These are phyloP conservation scores for Rostratula benghalensis DNA, from an alignment of 2,113 vertebrate species.

Conservation along the genomic window DNA sequence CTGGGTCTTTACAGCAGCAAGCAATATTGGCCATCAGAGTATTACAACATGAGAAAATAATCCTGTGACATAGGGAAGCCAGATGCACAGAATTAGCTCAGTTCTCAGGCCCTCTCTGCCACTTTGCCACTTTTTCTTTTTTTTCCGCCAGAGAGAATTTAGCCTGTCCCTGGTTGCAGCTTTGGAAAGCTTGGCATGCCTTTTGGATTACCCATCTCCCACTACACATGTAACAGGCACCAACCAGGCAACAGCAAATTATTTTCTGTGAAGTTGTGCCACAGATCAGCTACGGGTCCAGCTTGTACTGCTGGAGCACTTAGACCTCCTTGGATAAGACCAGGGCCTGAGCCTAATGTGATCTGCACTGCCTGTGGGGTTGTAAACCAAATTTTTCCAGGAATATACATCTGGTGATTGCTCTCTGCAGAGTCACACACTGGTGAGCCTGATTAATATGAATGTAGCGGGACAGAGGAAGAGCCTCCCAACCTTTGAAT, in stretches of 20 bases:
- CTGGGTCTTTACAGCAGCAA: neutral
- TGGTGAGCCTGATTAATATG: conserved; percentile 48
- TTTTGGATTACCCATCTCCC: neutral
- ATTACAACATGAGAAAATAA: neutral
- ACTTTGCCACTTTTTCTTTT: neutral
- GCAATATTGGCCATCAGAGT: neutral
- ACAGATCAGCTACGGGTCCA: neutral
- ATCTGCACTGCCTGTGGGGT: neutral
- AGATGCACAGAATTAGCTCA: neutral
- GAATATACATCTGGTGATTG: conserved; percentile 14
- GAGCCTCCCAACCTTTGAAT: conserved; percentile 1
- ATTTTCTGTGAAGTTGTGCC: neutral
- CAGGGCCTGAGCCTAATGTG: neutral
- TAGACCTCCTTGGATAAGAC: conserved; percentile 10
- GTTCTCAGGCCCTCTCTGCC: neutral
- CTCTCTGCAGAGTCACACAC: neutral
- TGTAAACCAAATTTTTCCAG: conserved; percentile 37
- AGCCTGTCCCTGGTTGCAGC: neutral
- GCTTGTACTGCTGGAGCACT: neutral
- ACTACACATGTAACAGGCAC: neutral
- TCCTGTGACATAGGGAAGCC: neutral
- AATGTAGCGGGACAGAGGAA: neutral
- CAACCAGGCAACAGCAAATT: neutral
- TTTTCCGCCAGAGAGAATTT: neutral
- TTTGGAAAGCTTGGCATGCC: neutral